A percentile compares a stretch with the other conserved stretches of the same genome.
phyloP scores from a whole-genome alignment of 2,797 vertebrate genomes.

The Graptemys geographica region DNA sequence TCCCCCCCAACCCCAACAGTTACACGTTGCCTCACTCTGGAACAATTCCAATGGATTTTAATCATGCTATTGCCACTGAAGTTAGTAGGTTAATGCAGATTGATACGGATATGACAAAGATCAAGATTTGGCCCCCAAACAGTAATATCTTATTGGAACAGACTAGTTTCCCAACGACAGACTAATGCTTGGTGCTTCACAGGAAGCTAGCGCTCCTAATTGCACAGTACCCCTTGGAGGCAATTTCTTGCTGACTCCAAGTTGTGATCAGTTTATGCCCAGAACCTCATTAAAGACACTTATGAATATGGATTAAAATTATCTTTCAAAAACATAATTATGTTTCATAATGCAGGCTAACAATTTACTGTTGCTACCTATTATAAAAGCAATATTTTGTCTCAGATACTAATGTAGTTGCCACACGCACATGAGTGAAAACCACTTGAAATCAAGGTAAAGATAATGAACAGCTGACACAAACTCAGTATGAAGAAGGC shows the following conservation, averaged over 20 bases:
- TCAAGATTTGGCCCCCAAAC: background rate
- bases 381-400: background rate
- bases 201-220: background rate
- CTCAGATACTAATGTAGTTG: background rate
- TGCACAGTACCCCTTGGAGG: background rate
- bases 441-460: background rate
- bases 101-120: background rate
- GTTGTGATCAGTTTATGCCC: background rate
- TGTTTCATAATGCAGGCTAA: background rate
- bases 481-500: background rate
- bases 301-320: no score
- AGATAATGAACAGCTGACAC: background rate
- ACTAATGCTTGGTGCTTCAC: background rate
- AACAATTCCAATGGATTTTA: background rate
- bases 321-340: background rate
- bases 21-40: background rate
- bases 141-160: background rate
- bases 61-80: background rate
- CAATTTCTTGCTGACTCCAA: background rate
- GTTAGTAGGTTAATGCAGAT: background rate
- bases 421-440: background rate
- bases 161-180: background rate
- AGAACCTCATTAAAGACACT: background rate
- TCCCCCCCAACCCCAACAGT: rapidly evolving
- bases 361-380: background rate